Percentiles rank a stretch among this genome's conserved stretches.
Evolutionary conservation across 2,888 invertebrate species (phyloP).

Genomic region (Apamea crenata): DNA sequence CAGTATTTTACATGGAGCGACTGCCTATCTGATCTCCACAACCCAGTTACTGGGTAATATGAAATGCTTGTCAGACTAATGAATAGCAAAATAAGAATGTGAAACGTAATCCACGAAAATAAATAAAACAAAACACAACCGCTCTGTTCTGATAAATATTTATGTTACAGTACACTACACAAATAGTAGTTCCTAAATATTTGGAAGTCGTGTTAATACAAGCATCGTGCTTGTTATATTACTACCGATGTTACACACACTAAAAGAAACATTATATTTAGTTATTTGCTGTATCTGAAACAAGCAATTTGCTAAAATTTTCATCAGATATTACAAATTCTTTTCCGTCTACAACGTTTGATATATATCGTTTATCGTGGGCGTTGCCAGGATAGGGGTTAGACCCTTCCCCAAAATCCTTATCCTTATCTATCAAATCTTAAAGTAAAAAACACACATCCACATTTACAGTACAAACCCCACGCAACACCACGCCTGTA

Average conservation of each 20-base stretch:
- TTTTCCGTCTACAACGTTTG: not conserved
- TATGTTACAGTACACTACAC: slow-evolving; percentile 31
- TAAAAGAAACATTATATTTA: slow-evolving; percentile 4
- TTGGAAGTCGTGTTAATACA: slow-evolving; percentile 34
- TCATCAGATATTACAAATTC: not conserved
- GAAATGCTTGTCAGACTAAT: too few species aligned
- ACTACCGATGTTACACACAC: slow-evolving; percentile 25
- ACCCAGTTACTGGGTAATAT: too few species aligned
- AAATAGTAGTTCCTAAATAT: slow-evolving; percentile 49
- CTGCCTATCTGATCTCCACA: too few species aligned
- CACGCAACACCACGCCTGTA: not conserved
- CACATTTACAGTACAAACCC: not conserved
- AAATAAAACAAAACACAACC: slow-evolving; percentile 46
- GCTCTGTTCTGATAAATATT: slow-evolving; percentile 36
- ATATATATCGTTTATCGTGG: not conserved
- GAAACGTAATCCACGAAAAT: slow-evolving; percentile 10
- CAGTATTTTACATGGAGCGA: too few species aligned
- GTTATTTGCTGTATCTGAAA: not conserved
- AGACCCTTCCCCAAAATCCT: not conserved
- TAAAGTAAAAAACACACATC: not conserved
- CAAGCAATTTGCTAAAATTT: not conserved
- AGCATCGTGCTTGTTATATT: slow-evolving; percentile 41
- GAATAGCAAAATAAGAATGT: slow-evolving; percentile 13
- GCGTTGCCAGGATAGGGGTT: not conserved
- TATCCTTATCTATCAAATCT: not conserved